Percentiles rank a stretch among this genome's conserved stretches.
phyloP scores from a whole-genome alignment of 2,888 invertebrate genomes.

The Operophtera brumata region DNA sequence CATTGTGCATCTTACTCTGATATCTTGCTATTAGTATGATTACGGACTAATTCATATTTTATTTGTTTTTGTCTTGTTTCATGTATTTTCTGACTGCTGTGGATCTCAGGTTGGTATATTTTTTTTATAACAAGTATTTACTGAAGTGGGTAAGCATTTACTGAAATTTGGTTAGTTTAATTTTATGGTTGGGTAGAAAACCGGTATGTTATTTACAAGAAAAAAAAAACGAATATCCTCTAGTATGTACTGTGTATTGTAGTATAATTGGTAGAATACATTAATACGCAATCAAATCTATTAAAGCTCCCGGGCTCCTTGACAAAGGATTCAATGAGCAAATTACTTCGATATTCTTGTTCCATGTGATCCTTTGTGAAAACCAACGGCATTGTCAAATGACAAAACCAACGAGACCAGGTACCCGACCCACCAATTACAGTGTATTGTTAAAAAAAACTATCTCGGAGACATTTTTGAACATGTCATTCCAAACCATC shows the following conservation, averaged over 20 bases:
- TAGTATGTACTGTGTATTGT: not conserved
- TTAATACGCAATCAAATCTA: slow-evolving; percentile 37
- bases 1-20: no score
- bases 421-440: slow-evolving; percentile 81
- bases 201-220: not conserved
- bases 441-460: slow-evolving; percentile 67
- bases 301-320: slow-evolving; percentile 47
- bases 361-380: slow-evolving; percentile 58
- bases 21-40: not conserved
- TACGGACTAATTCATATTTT: not conserved
- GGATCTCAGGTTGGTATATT: slow-evolving; percentile 22
- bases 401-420: slow-evolving; percentile 74
- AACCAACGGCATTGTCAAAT: slow-evolving; percentile 65
- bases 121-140: not conserved
- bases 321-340: slow-evolving; percentile 56
- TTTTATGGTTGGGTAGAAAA: not conserved
- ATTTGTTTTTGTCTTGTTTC: slow-evolving; percentile 15
- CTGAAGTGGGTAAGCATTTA: not conserved
- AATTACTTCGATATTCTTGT: slow-evolving; percentile 70
- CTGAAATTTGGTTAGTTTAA: not conserved
- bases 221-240: not conserved
- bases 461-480: slow-evolving; percentile 75
- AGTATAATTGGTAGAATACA: not conserved
- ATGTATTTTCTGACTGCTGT: slow-evolving; percentile 15
- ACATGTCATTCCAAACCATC: slow-evolving; percentile 68